Evolutionary conservation across 2,113 vertebrate genomes (phyloP).

Genomic region (Pica pica): DNA sequence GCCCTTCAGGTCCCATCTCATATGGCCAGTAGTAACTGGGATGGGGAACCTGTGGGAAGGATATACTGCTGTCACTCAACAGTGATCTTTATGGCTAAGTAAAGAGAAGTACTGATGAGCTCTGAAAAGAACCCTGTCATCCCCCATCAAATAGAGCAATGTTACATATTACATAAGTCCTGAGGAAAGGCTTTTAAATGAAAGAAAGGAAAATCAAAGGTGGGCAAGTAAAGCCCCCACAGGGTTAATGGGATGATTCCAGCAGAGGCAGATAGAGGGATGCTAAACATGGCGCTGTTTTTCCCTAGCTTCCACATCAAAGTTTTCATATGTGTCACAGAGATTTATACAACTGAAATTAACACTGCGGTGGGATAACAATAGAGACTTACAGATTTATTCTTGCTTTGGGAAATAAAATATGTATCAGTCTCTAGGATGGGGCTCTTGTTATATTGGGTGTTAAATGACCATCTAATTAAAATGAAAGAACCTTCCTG

Average conservation of each 20-base stretch:
- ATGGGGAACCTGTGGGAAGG: neutral
- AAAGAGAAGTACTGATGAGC: neutral
- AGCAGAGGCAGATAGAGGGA: neutral
- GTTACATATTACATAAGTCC: neutral
- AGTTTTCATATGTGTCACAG: neutral
- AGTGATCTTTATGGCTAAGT: constrained; percentile 3
- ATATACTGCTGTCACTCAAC: neutral
- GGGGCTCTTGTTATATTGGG: neutral
- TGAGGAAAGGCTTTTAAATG: neutral
- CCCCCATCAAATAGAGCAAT: neutral
- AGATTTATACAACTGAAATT: neutral
- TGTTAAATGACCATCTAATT: neutral
- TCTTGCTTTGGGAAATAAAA: neutral
- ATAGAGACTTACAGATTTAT: neutral
- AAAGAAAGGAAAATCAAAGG: neutral
- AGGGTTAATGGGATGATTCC: neutral
- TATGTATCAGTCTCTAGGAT: neutral
- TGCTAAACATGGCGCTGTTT: neutral
- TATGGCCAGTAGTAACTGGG: neutral
- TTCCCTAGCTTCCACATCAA: neutral
- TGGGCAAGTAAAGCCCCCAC: neutral
- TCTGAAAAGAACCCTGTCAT: constrained; percentile 10
- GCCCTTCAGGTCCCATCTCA: neutral
- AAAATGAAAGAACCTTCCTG: neutral
- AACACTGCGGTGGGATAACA: neutral